Base-by-base conservation (phyloP, 2,797 vertebrate genomes). In the Margarornis squamiger region DNA sequence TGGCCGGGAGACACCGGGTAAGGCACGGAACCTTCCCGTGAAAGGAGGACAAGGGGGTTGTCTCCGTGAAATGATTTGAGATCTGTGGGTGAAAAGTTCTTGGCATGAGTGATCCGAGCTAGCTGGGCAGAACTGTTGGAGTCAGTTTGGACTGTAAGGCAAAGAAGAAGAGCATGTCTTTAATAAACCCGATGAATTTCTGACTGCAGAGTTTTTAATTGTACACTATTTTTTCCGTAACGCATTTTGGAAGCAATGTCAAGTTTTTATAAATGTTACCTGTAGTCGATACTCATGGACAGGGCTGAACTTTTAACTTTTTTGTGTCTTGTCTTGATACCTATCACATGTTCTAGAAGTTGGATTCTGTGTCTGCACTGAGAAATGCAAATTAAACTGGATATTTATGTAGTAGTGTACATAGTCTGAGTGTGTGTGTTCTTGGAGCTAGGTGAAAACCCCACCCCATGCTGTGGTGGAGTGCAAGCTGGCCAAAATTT, bases 311-410 rank as follows among this genome's bases (percentile, higher is more conserved):
- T 94, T 94, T 82, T 48, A 79, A 87, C 70, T 85, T 89, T 86
- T 91, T 86, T 86, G 71, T 45, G 62, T 94, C 92, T 96, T 78
- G 94, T 97, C 96, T 97, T 59, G 92, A 12, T 96, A 88, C 68
- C 49, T 91, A 19, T 95, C 94, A 34, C 86, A 36, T 75, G 63
- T 96, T 95, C 78, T 79, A 91, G 74, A 70, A 90, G 96, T 96
- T 95, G 92, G 96, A 94, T 96, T 97, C 95, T 97, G 93, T 94
- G 94, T 98, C 97, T 97, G 97, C 97, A 98, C 97, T 98, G 97
- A 98, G 94, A 97, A 97, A 98, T 97, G 96, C 97, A 98, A 97
- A 96, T 96, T 96, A 97, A 98, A 97, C 97, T 98, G 97, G 97
- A 97, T 97, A 97, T 97, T 97, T 97, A 96, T 96, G 96, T 97